Evolutionary conservation across 2,888 invertebrate genomes (phyloP).

Genomic region (Agrotis clavis): DNA sequence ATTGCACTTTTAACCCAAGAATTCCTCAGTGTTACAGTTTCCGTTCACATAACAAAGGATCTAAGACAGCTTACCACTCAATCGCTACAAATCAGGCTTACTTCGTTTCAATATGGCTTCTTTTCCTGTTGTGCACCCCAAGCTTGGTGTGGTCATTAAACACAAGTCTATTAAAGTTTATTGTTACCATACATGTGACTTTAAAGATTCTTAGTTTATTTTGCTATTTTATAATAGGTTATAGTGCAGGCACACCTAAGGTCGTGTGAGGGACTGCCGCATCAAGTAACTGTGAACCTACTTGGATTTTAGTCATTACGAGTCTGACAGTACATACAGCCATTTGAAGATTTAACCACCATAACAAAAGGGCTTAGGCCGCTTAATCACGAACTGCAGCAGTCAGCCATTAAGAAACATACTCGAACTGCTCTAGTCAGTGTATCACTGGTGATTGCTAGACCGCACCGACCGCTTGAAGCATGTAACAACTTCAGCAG

Average conservation of each 20-base stretch:
- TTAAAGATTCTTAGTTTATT: conserved; percentile 11
- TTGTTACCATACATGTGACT: conserved; percentile 11
- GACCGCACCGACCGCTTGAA: too few relatives aligned
- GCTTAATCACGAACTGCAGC: too few relatives aligned
- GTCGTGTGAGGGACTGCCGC: background rate
- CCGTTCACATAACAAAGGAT: conserved; percentile 39
- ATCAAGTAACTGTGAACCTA: too few relatives aligned
- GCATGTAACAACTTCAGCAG: too few relatives aligned
- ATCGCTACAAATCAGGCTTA: conserved; percentile 30
- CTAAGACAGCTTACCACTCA: conserved; percentile 25
- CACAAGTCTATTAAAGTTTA: conserved; percentile 29
- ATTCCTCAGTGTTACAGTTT: conserved; percentile 11
- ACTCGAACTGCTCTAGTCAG: too few relatives aligned
- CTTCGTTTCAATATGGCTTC: conserved; percentile 47
- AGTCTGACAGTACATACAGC: too few relatives aligned
- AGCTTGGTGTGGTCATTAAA: conserved; percentile 24
- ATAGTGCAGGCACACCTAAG: background rate
- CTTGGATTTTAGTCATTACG: too few relatives aligned
- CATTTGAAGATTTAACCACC: too few relatives aligned
- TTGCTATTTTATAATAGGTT: conserved; percentile 11
- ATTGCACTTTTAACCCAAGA: conserved; percentile 4
- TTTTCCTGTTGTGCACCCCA: conserved; percentile 22
- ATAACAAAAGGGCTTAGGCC: too few relatives aligned
- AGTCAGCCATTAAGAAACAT: too few relatives aligned
- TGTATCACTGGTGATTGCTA: too few relatives aligned